Evolutionary conservation across 2,888 invertebrate species (phyloP).

Genomic region (Cephus rjabovi): DNA sequence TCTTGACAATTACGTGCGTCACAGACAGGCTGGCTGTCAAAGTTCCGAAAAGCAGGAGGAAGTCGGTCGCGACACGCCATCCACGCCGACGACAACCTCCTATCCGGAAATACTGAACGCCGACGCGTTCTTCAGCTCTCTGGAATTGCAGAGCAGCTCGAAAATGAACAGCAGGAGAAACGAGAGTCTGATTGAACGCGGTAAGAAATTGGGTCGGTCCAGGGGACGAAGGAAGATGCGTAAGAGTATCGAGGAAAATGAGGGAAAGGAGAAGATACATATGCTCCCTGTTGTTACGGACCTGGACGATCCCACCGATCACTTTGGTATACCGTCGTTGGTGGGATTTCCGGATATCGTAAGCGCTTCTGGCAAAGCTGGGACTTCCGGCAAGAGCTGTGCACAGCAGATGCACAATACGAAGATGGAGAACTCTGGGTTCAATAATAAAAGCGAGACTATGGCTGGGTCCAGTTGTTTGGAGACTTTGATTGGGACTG

Average conservation of each 20-base stretch:
- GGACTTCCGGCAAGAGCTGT: constrained; percentile 24
- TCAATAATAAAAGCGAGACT: constrained; percentile 23
- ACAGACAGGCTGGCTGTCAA: constrained; percentile 76
- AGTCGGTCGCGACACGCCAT: constrained; percentile 46
- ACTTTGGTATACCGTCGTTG: constrained; percentile 59
- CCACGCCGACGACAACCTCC: constrained; percentile 66
- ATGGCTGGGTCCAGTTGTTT: constrained; percentile 11
- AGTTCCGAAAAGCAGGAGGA: constrained; percentile 42
- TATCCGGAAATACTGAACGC: constrained; percentile 73
- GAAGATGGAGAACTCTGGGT: constrained; percentile 33
- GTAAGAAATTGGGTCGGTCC: constrained; percentile 36
- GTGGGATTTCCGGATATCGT: constrained; percentile 63
- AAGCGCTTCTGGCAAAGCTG: constrained; percentile 31
- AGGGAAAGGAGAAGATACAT: constrained; percentile 47
- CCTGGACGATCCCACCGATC: constrained; percentile 58
- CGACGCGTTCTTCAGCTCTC: constrained; percentile 87
- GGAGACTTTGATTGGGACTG: constrained; percentile 7
- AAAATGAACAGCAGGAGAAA: constrained; percentile 69
- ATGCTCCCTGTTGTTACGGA: constrained; percentile 54
- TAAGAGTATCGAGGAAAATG: constrained; percentile 37
- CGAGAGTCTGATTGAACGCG: constrained; percentile 35
- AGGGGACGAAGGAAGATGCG: constrained; percentile 38
- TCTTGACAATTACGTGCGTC: constrained; percentile 86
- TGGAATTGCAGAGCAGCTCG: constrained; percentile 80
- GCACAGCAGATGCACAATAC: constrained; percentile 13